phyloP scores from a whole-genome alignment of 1,140 invertebrate genomes.

The Brachionus asplanchnoidis region DNA sequence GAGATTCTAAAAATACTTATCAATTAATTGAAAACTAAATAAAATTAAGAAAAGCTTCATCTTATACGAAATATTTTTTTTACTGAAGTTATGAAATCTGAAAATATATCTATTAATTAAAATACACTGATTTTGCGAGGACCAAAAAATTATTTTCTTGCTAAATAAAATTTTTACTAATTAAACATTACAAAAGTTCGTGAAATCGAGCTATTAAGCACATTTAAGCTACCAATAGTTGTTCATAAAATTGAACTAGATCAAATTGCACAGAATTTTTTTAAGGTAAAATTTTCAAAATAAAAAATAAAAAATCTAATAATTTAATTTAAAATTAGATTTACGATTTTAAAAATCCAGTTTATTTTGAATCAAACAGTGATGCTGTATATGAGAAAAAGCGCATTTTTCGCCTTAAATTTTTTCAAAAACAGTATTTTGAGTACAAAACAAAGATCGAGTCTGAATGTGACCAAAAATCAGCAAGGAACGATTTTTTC shows the following conservation, averaged over 20 bases:
- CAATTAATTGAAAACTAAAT: no score
- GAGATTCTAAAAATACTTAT: no score
- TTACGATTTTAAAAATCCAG: conserved; percentile 8
- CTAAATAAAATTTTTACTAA: not conserved
- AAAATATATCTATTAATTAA: no score
- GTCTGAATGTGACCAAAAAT: not conserved
- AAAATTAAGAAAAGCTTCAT: no score
- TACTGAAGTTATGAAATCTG: no score
- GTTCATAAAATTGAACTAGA: not conserved
- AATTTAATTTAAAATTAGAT: not conserved
- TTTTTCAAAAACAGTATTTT: not conserved
- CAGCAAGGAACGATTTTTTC: not conserved
- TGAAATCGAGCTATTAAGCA: not conserved
- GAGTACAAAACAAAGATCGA: not conserved
- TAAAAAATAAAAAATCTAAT: not conserved
- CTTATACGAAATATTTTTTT: no score
- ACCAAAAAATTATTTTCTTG: no score
- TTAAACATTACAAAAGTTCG: not conserved
- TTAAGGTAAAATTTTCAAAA: not conserved
- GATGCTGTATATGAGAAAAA: not conserved
- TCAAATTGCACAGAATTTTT: not conserved
- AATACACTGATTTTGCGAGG: no score
- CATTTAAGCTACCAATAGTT: not conserved
- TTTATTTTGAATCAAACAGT: not conserved
- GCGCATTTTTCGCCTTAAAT: not conserved